phyloP scores from a whole-genome alignment of 2,113 vertebrate species.

The Scomber colias region DNA sequence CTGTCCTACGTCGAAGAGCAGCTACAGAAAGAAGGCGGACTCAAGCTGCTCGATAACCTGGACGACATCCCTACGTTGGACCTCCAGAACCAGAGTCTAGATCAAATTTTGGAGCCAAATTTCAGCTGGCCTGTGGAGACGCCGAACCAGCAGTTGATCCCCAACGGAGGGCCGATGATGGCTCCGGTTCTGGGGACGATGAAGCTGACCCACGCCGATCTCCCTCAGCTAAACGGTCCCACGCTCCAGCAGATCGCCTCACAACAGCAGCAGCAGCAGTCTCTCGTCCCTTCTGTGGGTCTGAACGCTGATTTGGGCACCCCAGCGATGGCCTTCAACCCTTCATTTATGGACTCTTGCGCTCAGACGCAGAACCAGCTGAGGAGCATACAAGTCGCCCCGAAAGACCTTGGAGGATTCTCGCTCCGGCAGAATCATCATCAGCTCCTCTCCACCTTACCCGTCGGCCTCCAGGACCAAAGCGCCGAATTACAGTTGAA shows the following conservation, averaged over 20 bases:
- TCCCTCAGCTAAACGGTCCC: slow-evolving; percentile 34
- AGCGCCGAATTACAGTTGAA: slow-evolving; percentile 18
- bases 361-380: slow-evolving; percentile 47
- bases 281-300: slow-evolving; percentile 21
- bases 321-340: slow-evolving; percentile 46
- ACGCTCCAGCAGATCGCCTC: slow-evolving; percentile 34
- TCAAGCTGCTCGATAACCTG: slow-evolving; percentile 45
- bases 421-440: slow-evolving; percentile 32
- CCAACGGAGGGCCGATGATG: slow-evolving; percentile 33
- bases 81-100: slow-evolving; percentile 47
- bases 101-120: slow-evolving; percentile 36
- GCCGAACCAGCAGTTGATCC: slow-evolving; percentile 35
- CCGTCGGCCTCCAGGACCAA: slow-evolving; percentile 43
- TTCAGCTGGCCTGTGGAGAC: slow-evolving; percentile 44
- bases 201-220: slow-evolving; percentile 62
- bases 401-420: slow-evolving; percentile 20
- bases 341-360: slow-evolving; percentile 27
- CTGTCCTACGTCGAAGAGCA: slow-evolving; percentile 78
- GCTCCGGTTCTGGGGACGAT: slow-evolving; percentile 1
- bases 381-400: slow-evolving; percentile 6
- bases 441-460: slow-evolving; percentile 40
- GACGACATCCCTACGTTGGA: slow-evolving; percentile 47
- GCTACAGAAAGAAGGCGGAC: slow-evolving; percentile 69
- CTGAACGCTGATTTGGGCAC: slow-evolving; percentile 4
- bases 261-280: neutral